phyloP scores from a whole-genome alignment of 2,797 vertebrate species.

The Eulemur albifrons region DNA sequence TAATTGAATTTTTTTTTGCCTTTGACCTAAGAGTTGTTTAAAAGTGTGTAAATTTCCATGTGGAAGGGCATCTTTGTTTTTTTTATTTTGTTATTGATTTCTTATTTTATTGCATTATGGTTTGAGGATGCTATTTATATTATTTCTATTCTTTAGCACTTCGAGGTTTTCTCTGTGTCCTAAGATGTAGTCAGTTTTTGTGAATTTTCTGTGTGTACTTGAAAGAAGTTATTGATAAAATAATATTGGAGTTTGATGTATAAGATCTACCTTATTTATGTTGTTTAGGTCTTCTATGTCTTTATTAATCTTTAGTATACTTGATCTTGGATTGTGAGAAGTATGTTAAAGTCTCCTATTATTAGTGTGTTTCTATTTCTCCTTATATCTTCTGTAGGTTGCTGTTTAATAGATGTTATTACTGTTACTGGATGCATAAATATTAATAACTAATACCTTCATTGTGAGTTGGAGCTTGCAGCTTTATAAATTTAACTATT shows the following conservation, averaged over 20 bases:
- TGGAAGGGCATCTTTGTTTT: neutral
- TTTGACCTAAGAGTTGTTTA: conserved; percentile 9
- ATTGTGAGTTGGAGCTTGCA: neutral
- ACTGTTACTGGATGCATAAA: neutral
- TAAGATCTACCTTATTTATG: neutral
- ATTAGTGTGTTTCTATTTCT: conserved; percentile 37
- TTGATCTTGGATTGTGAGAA: conserved; percentile 44
- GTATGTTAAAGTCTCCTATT: conserved; percentile 23
- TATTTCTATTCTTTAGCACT: conserved; percentile 34
- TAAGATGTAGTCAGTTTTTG: conserved; percentile 5
- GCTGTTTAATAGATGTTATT: conserved; percentile 15
- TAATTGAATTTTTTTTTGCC: conserved; percentile 15
- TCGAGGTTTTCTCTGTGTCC: neutral
- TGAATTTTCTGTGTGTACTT: neutral
- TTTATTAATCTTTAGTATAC: conserved; percentile 10
- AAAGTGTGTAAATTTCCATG: neutral
- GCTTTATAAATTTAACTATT: neutral
- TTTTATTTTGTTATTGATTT: conserved; percentile 36
- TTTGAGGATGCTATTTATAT: neutral
- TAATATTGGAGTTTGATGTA: neutral
- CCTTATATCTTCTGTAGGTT: neutral
- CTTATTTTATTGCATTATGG: conserved; percentile 30
- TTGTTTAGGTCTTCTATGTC: neutral
- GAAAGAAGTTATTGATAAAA: neutral
- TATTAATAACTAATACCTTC: conserved; percentile 21